Evolutionary conservation across 1,140 invertebrate genomes (phyloP).

Genomic region (Latrodectus geometricus): DNA sequence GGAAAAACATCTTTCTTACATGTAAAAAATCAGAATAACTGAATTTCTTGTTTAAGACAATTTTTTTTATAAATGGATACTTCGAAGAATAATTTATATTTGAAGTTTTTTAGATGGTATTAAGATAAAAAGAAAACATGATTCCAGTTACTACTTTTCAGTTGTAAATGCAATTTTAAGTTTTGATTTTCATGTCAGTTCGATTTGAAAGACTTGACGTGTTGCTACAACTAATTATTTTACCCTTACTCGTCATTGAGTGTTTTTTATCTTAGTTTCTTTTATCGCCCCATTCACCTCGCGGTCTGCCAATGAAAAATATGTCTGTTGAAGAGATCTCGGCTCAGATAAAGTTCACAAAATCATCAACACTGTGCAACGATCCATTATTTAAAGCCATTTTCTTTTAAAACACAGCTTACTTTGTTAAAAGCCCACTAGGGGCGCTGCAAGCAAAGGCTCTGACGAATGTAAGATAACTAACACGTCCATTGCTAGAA

Average conservation of each 20-base stretch:
- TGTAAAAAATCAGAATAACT: no score
- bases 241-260: slow-evolving; percentile 6
- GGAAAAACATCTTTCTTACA: no score
- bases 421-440: slow-evolving; percentile 45
- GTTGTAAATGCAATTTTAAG: no score
- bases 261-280: slow-evolving; percentile 38
- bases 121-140: no score
- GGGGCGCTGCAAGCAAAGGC: slow-evolving; percentile 37
- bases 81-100: no score
- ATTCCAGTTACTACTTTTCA: no score
- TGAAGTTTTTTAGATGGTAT: no score
- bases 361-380: slow-evolving; percentile 10
- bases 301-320: slow-evolving; percentile 31
- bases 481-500: slow-evolving; percentile 37
- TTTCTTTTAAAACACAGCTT: slow-evolving; percentile 50
- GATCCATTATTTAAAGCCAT: slow-evolving; percentile 47
- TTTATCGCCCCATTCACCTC: slow-evolving; percentile 20
- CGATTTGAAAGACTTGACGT: no score
- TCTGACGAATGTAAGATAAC: slow-evolving; percentile 40
- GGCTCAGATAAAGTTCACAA: background rate
- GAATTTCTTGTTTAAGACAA: no score
- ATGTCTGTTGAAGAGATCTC: slow-evolving; percentile 1
- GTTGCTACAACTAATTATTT: slow-evolving; percentile 25
- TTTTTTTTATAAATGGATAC: no score
- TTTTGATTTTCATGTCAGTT: no score